These are phyloP conservation scores for Cervus canadensis DNA, from an alignment of 2,113 vertebrate genomes.

Conservation along the genomic window DNA sequence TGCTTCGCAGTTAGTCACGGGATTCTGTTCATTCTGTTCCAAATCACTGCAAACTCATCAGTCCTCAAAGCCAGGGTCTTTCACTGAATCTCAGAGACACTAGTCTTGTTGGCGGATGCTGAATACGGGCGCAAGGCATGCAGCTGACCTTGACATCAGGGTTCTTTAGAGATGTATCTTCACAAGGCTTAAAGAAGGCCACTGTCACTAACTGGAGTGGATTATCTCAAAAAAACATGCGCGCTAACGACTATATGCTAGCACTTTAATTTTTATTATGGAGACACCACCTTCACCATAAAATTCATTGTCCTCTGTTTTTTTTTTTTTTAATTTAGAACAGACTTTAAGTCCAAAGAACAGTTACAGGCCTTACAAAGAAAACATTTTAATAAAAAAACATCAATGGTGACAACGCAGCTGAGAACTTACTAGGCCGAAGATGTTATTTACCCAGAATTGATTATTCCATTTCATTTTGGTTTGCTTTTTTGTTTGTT, in stretches of 20 bases:
- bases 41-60: accelerated
- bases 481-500: background rate
- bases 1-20: background rate
- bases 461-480: background rate
- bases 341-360: background rate
- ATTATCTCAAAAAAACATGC: background rate
- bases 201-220: no score
- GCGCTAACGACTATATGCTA: background rate
- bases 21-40: background rate
- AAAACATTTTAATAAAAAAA: slow-evolving; percentile 28
- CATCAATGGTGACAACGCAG: background rate
- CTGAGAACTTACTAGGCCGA: background rate
- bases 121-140: accelerated
- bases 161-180: background rate
- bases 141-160: background rate
- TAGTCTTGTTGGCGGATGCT: background rate
- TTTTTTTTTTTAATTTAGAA: slow-evolving; percentile 20
- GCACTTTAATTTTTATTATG: background rate
- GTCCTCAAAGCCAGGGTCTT: background rate
- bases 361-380: background rate
- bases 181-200: background rate
- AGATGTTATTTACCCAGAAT: background rate
- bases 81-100: background rate
- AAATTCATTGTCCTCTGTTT: background rate
- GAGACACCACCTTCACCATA: background rate